Evolutionary conservation across 2,797 vertebrate genomes (phyloP).

Genomic region (Euphonia xanthogaster): DNA sequence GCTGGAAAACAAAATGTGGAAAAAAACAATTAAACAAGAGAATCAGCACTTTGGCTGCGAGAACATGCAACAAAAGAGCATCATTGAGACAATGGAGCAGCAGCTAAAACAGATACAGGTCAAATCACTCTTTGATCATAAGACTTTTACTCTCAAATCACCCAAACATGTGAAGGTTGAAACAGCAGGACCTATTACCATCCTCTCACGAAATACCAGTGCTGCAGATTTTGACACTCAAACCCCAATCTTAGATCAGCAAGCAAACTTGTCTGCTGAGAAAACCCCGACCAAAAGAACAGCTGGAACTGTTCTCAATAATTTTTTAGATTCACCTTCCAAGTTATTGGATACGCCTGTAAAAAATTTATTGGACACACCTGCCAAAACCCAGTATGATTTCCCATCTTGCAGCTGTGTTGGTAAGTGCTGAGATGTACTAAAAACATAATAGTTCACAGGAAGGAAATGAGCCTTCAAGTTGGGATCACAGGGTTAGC

Average conservation of each 20-base stretch:
- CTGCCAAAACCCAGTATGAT: conserved; percentile 96
- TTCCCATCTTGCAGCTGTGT: conserved; percentile 96
- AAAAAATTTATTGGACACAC: conserved; percentile 93
- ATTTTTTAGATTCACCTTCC: conserved; percentile 93
- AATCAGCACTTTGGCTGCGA: conserved; percentile 68
- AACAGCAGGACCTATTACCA: conserved; percentile 86
- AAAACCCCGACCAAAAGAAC: conserved; percentile 89
- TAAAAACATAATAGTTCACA: conserved; percentile 1
- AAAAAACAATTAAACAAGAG: conserved; percentile 79
- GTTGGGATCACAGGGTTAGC: background rate
- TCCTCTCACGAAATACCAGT: conserved; percentile 84
- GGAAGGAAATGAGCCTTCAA: conserved; percentile 44
- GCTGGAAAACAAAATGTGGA: conserved; percentile 74
- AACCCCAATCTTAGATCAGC: conserved; percentile 64
- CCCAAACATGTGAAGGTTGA: conserved; percentile 91
- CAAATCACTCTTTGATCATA: conserved; percentile 90
- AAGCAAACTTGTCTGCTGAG: conserved; percentile 76
- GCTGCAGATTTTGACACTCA: conserved; percentile 74
- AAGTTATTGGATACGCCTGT: conserved; percentile 92
- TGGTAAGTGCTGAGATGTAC: conserved; percentile 82
- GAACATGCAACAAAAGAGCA: conserved; percentile 80
- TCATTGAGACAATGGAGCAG: conserved; percentile 95
- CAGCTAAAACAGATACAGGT: conserved; percentile 90
- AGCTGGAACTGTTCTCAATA: conserved; percentile 86
- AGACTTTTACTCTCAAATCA: conserved; percentile 84